Percentiles rank a stretch among this genome's conserved stretches.
phyloP scores from a whole-genome alignment of 2,888 invertebrate genomes.

The Chesias legatella region DNA sequence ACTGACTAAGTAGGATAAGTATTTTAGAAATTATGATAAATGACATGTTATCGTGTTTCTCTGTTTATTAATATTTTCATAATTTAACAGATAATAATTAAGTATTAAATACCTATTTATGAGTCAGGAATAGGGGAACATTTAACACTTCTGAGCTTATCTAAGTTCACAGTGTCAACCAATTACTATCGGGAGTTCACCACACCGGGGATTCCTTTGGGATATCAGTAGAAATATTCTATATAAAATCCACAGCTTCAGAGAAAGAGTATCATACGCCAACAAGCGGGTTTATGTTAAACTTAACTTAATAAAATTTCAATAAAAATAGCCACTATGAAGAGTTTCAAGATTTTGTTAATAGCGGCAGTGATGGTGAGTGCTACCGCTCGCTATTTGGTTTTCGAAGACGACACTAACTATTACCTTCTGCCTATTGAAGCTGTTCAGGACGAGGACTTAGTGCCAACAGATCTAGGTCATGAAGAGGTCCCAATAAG shows the following conservation, averaged over 20 bases:
- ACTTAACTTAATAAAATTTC: not conserved
- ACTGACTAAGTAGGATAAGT: too few species aligned
- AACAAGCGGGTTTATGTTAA: not conserved
- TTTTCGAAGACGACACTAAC: slow-evolving; percentile 6
- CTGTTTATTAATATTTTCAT: too few species aligned
- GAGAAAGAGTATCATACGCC: slow-evolving; percentile 8
- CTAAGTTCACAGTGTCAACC: too few species aligned
- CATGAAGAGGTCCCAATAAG: not conserved
- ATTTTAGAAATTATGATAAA: too few species aligned
- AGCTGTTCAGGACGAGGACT: not conserved
- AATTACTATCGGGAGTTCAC: slow-evolving; percentile 3
- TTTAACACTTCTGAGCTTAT: too few species aligned
- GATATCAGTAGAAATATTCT: not conserved
- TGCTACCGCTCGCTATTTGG: slow-evolving; percentile 5
- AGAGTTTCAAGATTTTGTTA: slow-evolving; percentile 7
- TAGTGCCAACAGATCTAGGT: not conserved
- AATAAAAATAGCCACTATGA: slow-evolving; percentile 5
- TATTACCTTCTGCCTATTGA: slow-evolving; percentile 9
- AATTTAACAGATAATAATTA: too few species aligned
- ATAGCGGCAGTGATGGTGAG: slow-evolving; percentile 8
- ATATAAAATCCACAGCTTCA: slow-evolving; percentile 9
- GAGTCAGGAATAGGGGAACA: too few species aligned
- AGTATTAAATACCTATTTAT: too few species aligned
- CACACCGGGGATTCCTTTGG: slow-evolving; percentile 14
- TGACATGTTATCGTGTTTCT: too few species aligned